Evolutionary conservation across 1,140 invertebrate species (phyloP), one percentile per base, ranked within the genome.

Genomic region (Hormaphis cornu): DNA sequence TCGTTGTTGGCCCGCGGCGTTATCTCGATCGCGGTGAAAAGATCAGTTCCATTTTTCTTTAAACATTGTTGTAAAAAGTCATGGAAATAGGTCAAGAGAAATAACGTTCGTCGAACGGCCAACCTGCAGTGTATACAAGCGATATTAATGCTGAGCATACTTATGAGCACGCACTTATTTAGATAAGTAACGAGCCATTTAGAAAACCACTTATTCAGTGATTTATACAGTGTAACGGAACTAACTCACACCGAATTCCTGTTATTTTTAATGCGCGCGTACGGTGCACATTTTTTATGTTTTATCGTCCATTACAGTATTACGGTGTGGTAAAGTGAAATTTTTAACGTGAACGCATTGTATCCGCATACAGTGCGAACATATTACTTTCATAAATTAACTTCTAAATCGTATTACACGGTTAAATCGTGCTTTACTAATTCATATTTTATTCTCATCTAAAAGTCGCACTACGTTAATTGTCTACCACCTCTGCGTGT

Each of bases 151-250:
- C 14, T 4, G 7, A 37, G 33, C 24, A 40, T 10, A 56, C 20
- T 56, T 37, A n/a, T n/a, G n/a, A 40, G 20, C 9, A 56, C 22
- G 20, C 16, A 56, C 33, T 37, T 56, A 56, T 56, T 56, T 37
- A 35, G 20, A 54, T 35, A 54, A 54, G 53, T 54, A 54, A 54
- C 18, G 20, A 54, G 18, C 9, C 30, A 54, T 54, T 54, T 35
- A 54, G 12, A 56, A 56, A 35, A 56, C 54, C 54, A 56, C 54
- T 37, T 56, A 18, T 37, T 56, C 33, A 24, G 12, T 56, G 54
- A 56, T 56, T 37, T 56, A 37, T 37, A 35, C 20, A 10, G 4
- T 30, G 24, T 30, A 28, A n/a, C 22, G 18, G 10, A 37, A n/a
- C n/a, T 56, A 37, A 56, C 5, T 56, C 37, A 3, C 16, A 22